phyloP scores from a whole-genome alignment of 2,113 vertebrate species.

The Rhinopomastus cyanomelas region DNA sequence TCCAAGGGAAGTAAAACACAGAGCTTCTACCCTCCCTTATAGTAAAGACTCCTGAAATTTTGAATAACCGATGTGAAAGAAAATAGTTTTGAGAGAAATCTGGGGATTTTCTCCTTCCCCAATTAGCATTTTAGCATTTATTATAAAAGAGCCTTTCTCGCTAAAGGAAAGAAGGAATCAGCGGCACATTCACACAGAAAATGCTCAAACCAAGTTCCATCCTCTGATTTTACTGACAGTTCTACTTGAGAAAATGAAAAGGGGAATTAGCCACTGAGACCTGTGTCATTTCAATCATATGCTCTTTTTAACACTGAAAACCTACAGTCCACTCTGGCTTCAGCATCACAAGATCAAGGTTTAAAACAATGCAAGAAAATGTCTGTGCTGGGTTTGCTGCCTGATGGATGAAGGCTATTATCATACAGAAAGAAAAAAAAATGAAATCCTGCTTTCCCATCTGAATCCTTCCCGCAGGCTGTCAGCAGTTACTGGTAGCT shows the following conservation, averaged over 20 bases:
- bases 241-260: neutral
- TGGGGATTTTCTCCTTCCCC: neutral
- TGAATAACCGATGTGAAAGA: neutral
- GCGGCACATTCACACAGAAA: neutral
- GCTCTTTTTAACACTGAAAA: neutral
- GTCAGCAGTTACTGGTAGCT: neutral
- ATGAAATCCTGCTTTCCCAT: too few species aligned
- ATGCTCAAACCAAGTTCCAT: neutral
- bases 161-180: neutral
- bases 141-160: neutral
- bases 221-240: neutral
- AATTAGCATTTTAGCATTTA: neutral
- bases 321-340: neutral
- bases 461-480: neutral
- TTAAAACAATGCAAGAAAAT: neutral
- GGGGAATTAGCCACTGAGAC: neutral
- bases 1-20: neutral
- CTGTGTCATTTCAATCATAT: neutral
- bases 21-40: neutral
- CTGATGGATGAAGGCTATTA: neutral
- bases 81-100: neutral
- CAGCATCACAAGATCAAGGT: neutral
- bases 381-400: neutral
- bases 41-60: neutral
- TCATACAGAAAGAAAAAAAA: neutral